phyloP scores from a whole-genome alignment of 1,140 invertebrate genomes.

The Drosophila cardini region DNA sequence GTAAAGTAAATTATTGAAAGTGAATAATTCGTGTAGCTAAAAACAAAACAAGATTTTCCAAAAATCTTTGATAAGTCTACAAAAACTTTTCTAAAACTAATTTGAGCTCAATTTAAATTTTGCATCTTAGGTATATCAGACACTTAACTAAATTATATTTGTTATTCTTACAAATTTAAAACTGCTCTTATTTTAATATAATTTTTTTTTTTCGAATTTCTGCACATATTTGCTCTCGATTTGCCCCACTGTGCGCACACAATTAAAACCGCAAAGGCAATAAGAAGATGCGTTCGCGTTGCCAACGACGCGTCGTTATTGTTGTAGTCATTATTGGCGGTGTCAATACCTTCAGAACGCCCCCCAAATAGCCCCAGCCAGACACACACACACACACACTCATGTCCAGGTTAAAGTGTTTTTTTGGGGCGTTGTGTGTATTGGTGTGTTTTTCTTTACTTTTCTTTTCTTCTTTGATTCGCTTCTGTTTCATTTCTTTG shows the following conservation, averaged over 20 bases:
- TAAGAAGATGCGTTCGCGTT: constrained; percentile 53
- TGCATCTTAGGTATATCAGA: too few relatives aligned
- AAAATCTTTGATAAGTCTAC: too few relatives aligned
- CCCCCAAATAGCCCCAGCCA: constrained; percentile 48
- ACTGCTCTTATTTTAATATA: neutral
- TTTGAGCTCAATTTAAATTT: too few relatives aligned
- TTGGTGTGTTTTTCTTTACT: constrained; percentile 8
- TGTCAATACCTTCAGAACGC: constrained; percentile 63
- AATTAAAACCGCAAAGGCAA: constrained; percentile 62
- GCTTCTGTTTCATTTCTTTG: constrained; percentile 16
- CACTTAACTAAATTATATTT: too few relatives aligned
- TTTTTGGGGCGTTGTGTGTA: constrained; percentile 53
- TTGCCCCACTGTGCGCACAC: constrained; percentile 50
- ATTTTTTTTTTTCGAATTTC: neutral
- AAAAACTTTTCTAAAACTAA: too few relatives aligned
- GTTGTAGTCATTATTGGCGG: constrained; percentile 44
- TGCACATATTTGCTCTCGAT: neutral
- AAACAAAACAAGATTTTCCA: too few relatives aligned
- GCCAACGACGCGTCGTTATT: constrained; percentile 31
- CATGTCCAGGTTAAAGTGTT: constrained; percentile 48
- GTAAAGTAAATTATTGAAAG: too few relatives aligned
- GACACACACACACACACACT: neutral
- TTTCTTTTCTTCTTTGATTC: constrained; percentile 11
- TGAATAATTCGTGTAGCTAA: too few relatives aligned
- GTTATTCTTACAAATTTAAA: too few relatives aligned